These are phyloP conservation scores for Gari tellinella DNA, from an alignment of 2,888 invertebrate species.

Conservation along the genomic window DNA sequence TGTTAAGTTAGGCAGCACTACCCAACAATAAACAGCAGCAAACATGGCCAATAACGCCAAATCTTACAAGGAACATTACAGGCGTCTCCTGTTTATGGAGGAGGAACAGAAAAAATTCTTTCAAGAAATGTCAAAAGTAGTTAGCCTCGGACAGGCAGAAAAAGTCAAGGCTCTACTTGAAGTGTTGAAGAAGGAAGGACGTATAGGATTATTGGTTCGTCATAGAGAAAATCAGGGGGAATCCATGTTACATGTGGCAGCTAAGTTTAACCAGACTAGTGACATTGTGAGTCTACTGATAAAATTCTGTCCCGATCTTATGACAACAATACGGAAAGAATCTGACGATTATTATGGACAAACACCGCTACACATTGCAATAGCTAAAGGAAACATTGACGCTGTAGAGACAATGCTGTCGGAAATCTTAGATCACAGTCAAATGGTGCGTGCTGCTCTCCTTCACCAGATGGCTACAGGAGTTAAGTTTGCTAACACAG, in stretches of 20 bases:
- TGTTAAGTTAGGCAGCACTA: too few species aligned
- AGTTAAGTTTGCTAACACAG: constrained; percentile 60
- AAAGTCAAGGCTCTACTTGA: constrained; percentile 47
- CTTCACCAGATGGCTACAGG: constrained; percentile 61
- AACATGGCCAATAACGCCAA: constrained; percentile 45
- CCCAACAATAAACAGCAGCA: too few species aligned
- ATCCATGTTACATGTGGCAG: constrained; percentile 64
- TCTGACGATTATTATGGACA: constrained; percentile 62
- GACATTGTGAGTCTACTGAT: constrained; percentile 52
- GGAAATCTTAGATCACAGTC: constrained; percentile 43
- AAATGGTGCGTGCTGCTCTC: constrained; percentile 44
- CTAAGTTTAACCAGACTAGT: constrained; percentile 60
- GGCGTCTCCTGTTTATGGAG: constrained; percentile 41
- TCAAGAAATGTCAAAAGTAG: constrained; percentile 35
- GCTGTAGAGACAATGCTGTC: constrained; percentile 57
- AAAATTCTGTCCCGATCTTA: constrained; percentile 55
- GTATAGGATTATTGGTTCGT: constrained; percentile 21
- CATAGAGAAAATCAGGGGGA: constrained; percentile 57
- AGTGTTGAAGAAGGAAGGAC: constrained; percentile 44
- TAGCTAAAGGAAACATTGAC: constrained; percentile 61
- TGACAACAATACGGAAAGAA: constrained; percentile 55
- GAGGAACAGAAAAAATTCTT: constrained; percentile 41
- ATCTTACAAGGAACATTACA: constrained; percentile 52
- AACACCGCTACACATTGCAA: constrained; percentile 66
- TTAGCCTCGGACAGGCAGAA: constrained; percentile 39